Evolutionary conservation across 2,888 invertebrate species (phyloP).

Genomic region (Conops quadrifasciatus): DNA sequence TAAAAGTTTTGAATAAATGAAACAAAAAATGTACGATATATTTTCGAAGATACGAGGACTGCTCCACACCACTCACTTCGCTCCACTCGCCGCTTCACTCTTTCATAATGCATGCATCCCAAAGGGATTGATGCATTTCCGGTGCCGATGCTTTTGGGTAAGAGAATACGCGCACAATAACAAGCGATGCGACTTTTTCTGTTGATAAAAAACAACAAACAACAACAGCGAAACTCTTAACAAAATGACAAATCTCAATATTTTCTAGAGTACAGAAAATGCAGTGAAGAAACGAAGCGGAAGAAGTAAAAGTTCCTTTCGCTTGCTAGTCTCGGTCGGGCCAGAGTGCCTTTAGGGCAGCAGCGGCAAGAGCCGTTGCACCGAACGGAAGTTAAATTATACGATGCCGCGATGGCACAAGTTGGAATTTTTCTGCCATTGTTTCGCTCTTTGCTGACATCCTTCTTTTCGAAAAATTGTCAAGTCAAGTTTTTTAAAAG

Average conservation of each 20-base stretch:
- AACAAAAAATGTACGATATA: no score
- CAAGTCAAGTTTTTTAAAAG: slow-evolving; percentile 29
- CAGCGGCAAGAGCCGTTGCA: no score
- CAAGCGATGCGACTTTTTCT: not conserved
- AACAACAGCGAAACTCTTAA: not conserved
- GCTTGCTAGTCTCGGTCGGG: no score
- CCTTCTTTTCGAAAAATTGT: slow-evolving; percentile 22
- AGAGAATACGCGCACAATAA: not conserved
- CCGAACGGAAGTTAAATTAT: no score
- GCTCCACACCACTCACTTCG: not conserved
- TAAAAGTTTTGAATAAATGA: no score
- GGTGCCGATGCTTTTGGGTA: not conserved
- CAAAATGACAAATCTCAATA: slow-evolving; percentile 3
- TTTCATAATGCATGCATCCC: slow-evolving; percentile 28
- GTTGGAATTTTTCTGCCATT: no score
- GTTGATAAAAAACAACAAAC: not conserved
- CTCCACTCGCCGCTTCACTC: not conserved
- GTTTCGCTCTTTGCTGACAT: slow-evolving; percentile 11
- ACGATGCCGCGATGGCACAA: no score
- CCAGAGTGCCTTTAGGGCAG: no score
- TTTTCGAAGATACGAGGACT: slow-evolving; percentile 12
- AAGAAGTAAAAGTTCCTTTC: not conserved
- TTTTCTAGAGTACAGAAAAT: not conserved
- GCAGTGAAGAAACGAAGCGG: not conserved
- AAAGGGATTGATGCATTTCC: slow-evolving; percentile 31